phyloP scores from a whole-genome alignment of 2,888 invertebrate genomes.

The Cantharis nigra region DNA sequence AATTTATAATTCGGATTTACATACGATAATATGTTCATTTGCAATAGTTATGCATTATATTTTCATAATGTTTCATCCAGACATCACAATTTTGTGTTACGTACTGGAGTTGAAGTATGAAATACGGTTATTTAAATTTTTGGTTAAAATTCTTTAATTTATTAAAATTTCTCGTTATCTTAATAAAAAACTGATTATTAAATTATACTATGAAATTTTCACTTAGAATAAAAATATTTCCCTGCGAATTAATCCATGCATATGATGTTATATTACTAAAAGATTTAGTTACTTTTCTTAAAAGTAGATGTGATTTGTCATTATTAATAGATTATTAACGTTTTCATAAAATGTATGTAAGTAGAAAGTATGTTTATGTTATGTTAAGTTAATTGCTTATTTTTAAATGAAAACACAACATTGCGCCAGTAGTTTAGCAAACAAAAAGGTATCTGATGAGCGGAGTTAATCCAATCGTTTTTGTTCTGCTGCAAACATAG shows the following conservation, averaged over 20 bases:
- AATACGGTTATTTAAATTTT: no score
- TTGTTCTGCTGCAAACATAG: slow-evolving; percentile 27
- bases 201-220: not conserved
- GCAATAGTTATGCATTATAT: no score
- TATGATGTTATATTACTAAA: not conserved
- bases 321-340: not conserved
- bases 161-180: not conserved
- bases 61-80: no score
- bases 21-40: not conserved
- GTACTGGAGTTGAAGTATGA: no score
- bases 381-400: not conserved
- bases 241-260: not conserved
- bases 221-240: not conserved
- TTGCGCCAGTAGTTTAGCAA: not conserved
- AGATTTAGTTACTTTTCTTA: not conserved
- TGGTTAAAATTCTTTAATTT: not conserved
- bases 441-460: slow-evolving; percentile 20
- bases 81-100: no score
- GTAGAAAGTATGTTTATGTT: not conserved
- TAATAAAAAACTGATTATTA: not conserved
- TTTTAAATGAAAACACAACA: slow-evolving; percentile 1
- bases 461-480: slow-evolving; percentile 28
- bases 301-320: not conserved
- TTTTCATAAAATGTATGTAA: not conserved
- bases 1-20: not conserved